Evolutionary conservation across 2,113 vertebrate genomes (phyloP).

Genomic region (Engraulis encrasicolus): DNA sequence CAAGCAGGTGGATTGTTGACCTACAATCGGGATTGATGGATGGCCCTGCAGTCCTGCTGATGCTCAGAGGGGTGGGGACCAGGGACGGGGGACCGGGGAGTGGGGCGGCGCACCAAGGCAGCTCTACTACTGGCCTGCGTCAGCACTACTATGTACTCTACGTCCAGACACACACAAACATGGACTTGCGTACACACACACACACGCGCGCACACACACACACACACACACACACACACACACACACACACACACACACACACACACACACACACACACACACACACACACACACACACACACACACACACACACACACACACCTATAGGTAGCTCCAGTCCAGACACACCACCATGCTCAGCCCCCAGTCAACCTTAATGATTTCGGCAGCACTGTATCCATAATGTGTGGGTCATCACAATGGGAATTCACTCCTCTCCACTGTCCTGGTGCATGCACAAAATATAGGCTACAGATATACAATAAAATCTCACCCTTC

Average conservation of each 20-base stretch:
- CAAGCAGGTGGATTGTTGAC: conserved; percentile 67
- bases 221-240: no score
- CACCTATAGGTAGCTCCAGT: no score
- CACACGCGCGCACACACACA: neutral
- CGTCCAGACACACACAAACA: no score
- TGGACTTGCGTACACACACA: no score
- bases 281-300: neutral
- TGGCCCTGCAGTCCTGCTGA: conserved; percentile 63
- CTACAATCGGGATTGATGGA: conserved; percentile 74
- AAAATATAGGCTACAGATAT: neutral
- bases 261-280: neutral
- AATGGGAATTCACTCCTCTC: neutral
- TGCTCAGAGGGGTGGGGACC: conserved; percentile 33
- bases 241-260: neutral
- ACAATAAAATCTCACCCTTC: neutral
- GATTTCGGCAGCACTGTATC: neutral
- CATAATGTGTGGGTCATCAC: neutral
- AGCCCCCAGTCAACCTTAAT: neutral
- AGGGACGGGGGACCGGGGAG: no score
- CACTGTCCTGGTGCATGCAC: neutral
- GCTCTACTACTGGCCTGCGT: conserved; percentile 24
- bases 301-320: neutral
- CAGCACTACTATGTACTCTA: conserved; percentile 7
- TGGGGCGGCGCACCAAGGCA: no score
- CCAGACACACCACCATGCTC: neutral